Base-by-base conservation (phyloP, 2,888 invertebrate species). In the Cryptophagus acutangulus region DNA sequence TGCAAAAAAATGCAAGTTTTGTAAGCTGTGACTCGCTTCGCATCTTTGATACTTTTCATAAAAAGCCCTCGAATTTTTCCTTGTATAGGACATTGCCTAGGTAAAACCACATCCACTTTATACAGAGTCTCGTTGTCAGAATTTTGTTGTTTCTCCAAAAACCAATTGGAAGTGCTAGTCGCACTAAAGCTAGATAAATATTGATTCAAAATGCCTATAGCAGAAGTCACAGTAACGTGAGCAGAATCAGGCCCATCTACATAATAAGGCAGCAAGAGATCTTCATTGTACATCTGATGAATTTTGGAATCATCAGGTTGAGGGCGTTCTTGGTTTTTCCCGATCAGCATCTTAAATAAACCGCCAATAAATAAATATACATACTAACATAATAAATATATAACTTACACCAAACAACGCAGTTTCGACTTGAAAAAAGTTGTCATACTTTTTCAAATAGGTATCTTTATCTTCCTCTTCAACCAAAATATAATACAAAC, bases 1-100 rank as follows among this genome's bases (percentile, higher is more conserved):
- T 91, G 84, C 2, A 96, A 71, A 51, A 69, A 62, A 39, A 78
- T 76, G 62, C 92, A 92, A 0, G 82, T 78, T 41, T 81, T 77
- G 40, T 93, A 69, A 0, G 92, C 93, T 0, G 84, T 92, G 0
- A 87, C 82, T 53, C 85, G 79, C 68, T 92, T 92, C 0, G 94
- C 93, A 12, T 30, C 48, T 50, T 76, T 78, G 41, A 78, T 67
- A 18, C 59, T 75, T 0, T 14, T 2, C 74, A 80, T 78, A 1
- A 69, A 66, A 8, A 71, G 61, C 2, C 91, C 83, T 71, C 70
- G 55, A 30, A 93, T 77, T 1, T 74, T 67, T 5, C 82, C 77
- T 54, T 81, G 82, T 29, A 92, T 57, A 0, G 85, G 82, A 9
- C 89, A 88, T 48, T 84, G 78, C 2, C 83, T 74, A 0, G 97